phyloP scores from a whole-genome alignment of 2,888 invertebrate genomes.

The Ctenicera cuprea region DNA sequence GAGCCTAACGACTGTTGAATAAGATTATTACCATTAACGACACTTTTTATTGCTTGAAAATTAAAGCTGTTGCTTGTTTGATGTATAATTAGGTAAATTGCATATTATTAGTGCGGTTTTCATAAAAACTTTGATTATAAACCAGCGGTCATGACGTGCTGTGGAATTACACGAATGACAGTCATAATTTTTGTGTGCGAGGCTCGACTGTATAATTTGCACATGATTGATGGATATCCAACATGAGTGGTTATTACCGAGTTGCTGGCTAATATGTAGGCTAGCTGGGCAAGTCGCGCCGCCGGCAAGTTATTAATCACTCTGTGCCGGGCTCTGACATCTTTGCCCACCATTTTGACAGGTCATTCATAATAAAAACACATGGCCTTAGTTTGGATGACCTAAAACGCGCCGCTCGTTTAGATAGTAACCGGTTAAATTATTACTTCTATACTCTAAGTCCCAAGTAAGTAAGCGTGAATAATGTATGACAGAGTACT shows the following conservation, averaged over 20 bases:
- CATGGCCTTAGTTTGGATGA: constrained; percentile 59
- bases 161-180: constrained; percentile 69
- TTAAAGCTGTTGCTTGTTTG: constrained; percentile 63
- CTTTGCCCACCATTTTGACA: constrained; percentile 70
- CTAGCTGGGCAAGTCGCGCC: constrained; percentile 64
- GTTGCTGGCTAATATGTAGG: constrained; percentile 67
- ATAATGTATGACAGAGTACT: constrained; percentile 35
- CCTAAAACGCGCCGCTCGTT: constrained; percentile 52
- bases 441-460: constrained; percentile 41
- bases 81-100: constrained; percentile 67
- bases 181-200: constrained; percentile 70
- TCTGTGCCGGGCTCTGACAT: constrained; percentile 66
- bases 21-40: constrained; percentile 62
- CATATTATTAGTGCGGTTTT: constrained; percentile 65
- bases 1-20: constrained; percentile 57
- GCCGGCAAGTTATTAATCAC: constrained; percentile 68
- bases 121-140: constrained; percentile 60
- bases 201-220: constrained; percentile 69
- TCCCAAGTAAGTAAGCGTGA: constrained; percentile 34
- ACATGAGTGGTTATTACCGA: constrained; percentile 69
- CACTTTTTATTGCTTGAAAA: constrained; percentile 65
- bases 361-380: constrained; percentile 69
- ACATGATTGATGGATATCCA: constrained; percentile 70
- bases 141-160: constrained; percentile 56
- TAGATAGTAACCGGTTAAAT: constrained; percentile 49